Evolutionary conservation across 2,888 invertebrate species (phyloP).

Genomic region (Octodonta nipae): DNA sequence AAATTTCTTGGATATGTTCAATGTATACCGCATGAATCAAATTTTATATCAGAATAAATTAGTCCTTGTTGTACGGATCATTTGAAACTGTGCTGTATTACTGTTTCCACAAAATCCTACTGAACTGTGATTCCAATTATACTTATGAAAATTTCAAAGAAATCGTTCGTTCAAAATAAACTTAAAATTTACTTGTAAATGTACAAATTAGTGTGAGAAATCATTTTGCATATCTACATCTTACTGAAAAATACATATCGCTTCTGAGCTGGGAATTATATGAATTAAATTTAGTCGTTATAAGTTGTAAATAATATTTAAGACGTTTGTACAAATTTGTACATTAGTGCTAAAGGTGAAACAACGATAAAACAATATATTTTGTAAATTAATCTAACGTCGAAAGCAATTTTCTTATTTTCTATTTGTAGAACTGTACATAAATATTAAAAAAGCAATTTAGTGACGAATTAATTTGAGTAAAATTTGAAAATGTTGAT

Average conservation of each 20-base stretch:
- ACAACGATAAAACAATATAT: constrained; percentile 28
- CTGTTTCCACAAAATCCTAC: constrained; percentile 21
- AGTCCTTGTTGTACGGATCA: too few relatives aligned
- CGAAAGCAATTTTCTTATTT: constrained; percentile 21
- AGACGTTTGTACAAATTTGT: constrained; percentile 27
- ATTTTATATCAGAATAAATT: too few relatives aligned
- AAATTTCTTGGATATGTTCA: too few relatives aligned
- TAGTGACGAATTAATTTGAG: constrained; percentile 19
- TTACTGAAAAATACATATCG: constrained; percentile 32
- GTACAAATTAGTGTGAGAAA: background rate
- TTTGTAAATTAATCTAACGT: constrained; percentile 31
- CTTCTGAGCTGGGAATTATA: constrained; percentile 37
- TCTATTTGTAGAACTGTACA: constrained; percentile 22
- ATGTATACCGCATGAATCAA: too few relatives aligned
- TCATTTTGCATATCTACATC: constrained; percentile 3
- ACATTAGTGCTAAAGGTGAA: constrained; percentile 26
- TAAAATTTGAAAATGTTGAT: too few relatives aligned
- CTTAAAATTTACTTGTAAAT: background rate
- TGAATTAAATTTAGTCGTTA: constrained; percentile 7
- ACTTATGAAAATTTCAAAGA: constrained; percentile 20
- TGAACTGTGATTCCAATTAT: constrained; percentile 32
- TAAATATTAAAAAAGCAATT: constrained; percentile 20
- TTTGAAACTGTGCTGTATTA: constrained; percentile 1
- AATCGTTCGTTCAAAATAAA: background rate
- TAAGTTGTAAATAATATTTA: constrained; percentile 11